Evolutionary conservation across 2,888 invertebrate genomes (phyloP).

Genomic region (Himalopsyche japonica): DNA sequence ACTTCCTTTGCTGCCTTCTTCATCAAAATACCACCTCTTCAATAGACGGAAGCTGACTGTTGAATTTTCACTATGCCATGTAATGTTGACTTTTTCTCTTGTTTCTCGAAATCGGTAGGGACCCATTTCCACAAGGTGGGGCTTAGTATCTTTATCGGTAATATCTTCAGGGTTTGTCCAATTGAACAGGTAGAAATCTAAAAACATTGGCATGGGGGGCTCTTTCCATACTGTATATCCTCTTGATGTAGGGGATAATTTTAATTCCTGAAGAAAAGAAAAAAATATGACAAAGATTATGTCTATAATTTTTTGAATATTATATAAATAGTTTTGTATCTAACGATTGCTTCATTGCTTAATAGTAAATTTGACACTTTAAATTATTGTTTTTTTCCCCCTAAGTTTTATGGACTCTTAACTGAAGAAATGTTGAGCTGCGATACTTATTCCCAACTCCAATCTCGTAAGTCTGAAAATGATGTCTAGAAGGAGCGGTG

Average conservation of each 20-base stretch:
- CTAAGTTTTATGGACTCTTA: no score
- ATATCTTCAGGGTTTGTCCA: constrained; percentile 78
- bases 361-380: no score
- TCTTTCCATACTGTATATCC: constrained; percentile 73
- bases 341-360: no score
- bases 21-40: constrained; percentile 72
- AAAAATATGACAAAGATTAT: no score
- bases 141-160: constrained; percentile 59
- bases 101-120: constrained; percentile 70
- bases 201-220: constrained; percentile 64
- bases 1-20: constrained; percentile 67
- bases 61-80: constrained; percentile 70
- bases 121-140: constrained; percentile 60
- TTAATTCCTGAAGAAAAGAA: constrained; percentile 61
- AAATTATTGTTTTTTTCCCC: no score
- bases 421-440: no score
- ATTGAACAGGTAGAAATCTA: constrained; percentile 75
- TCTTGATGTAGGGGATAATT: constrained; percentile 62
- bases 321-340: no score
- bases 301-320: no score
- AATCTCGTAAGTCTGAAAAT: no score
- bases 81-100: constrained; percentile 73
- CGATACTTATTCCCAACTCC: no score
- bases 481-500: no score
- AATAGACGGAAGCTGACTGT: constrained; percentile 73